These are phyloP conservation scores for Dasypolia templi DNA, from an alignment of 2,888 invertebrate genomes.

Conservation along the genomic window DNA sequence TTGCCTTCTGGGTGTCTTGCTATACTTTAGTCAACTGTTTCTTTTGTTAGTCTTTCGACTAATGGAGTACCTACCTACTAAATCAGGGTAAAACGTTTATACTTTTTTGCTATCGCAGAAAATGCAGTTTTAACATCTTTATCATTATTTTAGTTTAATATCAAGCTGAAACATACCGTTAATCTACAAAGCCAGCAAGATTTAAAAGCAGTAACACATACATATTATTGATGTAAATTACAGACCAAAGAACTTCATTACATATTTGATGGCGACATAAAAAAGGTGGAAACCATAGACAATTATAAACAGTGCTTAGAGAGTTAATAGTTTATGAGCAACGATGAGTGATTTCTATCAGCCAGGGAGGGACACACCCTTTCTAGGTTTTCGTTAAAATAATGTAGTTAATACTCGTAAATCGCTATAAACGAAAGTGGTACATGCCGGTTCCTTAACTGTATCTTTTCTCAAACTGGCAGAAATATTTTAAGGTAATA, in stretches of 20 bases:
- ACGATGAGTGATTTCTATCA: constrained; percentile 51
- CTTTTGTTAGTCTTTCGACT: no score
- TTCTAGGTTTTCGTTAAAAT: constrained; percentile 8
- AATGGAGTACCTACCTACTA: no score
- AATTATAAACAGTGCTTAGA: constrained; percentile 41
- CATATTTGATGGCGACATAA: constrained; percentile 45
- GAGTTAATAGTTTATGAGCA: constrained; percentile 55
- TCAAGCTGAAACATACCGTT: not conserved
- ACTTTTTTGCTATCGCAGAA: not conserved
- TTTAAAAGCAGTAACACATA: not conserved
- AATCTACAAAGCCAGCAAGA: not conserved
- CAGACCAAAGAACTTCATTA: constrained; percentile 22
- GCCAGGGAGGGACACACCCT: constrained; percentile 18
- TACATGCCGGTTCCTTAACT: no score
- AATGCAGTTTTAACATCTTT: not conserved
- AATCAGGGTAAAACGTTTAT: not conserved
- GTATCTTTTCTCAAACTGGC: no score
- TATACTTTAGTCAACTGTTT: not conserved
- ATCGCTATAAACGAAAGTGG: not conserved
- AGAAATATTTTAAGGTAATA: no score
- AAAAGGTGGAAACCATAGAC: constrained; percentile 40
- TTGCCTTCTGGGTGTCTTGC: not conserved
- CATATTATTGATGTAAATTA: constrained; percentile 19
- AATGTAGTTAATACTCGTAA: constrained; percentile 15
- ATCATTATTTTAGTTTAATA: not conserved